Conservation (phyloP, 2,888 invertebrate genomes). For the Proisotoma minuta region DNA sequence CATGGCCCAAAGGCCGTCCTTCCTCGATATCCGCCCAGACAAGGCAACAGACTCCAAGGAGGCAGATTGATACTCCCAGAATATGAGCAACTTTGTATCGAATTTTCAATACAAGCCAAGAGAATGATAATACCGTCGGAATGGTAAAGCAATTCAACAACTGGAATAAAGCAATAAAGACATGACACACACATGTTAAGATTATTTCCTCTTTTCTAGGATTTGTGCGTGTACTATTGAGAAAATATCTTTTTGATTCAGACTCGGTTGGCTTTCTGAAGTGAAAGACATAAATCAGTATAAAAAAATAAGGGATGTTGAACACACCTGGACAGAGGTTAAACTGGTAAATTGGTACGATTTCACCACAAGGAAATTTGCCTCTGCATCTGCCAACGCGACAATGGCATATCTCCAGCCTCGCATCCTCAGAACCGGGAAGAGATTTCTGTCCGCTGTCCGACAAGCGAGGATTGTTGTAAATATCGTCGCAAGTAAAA, state of each 20-base stretch:
- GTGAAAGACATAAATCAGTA: too few relatives aligned
- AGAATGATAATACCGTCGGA: slow-evolving; percentile 71
- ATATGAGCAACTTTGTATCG: slow-evolving; percentile 65
- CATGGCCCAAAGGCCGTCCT: slow-evolving; percentile 32
- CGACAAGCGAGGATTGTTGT: slow-evolving; percentile 70
- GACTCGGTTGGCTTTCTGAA: too few relatives aligned
- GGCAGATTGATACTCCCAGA: slow-evolving; percentile 64
- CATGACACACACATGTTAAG: too few relatives aligned
- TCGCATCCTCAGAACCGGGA: slow-evolving; percentile 62
- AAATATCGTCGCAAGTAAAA: slow-evolving; percentile 69
- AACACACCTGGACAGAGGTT: slow-evolving; percentile 64
- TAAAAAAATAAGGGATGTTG: not conserved
- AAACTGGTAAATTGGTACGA: slow-evolving; percentile 72
- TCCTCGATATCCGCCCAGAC: slow-evolving; percentile 74
- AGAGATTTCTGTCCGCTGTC: slow-evolving; percentile 59
- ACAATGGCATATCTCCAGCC: slow-evolving; percentile 74
- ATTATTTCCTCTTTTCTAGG: too few relatives aligned
- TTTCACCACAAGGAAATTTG: slow-evolving; percentile 73
- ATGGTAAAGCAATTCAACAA: slow-evolving; percentile 80
- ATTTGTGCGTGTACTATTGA: too few relatives aligned
- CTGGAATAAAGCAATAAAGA: slow-evolving; percentile 58
- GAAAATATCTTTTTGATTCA: too few relatives aligned
- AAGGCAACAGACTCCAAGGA: slow-evolving; percentile 65
- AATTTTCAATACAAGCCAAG: slow-evolving; percentile 70
- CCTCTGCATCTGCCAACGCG: slow-evolving; percentile 78